These are phyloP conservation scores for human DNA, from an alignment of 2,113 vertebrate species.

Conservation along the genomic window GRCh38 chr2:43428001-43428500, in stretches of 20 bases:
- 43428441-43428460: no score
- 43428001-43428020: neutral
- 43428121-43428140: conserved; percentile 92
- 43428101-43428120: conserved; percentile 93
- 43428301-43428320: conserved; percentile 23
- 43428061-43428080: neutral
- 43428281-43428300: neutral
- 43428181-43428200: conserved; percentile 95
- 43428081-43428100: conserved; percentile 81
- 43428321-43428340: no score
- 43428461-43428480: no score
- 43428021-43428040: conserved; percentile 38
- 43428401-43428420: no score
- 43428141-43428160: conserved; percentile 94
- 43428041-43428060: neutral
- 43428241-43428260: neutral
- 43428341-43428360: no score
- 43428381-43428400: no score
- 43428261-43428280: neutral
- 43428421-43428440: no score
- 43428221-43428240: conserved; percentile 77
- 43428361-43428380: no score
- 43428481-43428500: no score
- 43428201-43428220: conserved; percentile 91
- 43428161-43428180: conserved; percentile 94